phyloP scores from a whole-genome alignment of 2,797 vertebrate genomes.

The Coreius guichenoti region DNA sequence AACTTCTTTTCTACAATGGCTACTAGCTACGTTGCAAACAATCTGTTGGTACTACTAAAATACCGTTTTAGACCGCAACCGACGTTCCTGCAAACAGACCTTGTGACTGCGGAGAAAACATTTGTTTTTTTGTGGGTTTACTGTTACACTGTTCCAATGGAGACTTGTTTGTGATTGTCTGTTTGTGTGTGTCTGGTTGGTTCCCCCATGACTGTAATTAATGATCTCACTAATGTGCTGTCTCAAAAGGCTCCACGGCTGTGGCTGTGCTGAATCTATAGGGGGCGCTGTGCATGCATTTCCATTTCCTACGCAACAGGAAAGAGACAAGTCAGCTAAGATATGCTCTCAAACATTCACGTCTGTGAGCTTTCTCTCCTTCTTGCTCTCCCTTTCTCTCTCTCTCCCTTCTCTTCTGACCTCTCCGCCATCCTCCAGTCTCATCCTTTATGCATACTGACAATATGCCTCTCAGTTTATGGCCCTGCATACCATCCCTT shows the following conservation, averaged over 20 bases:
- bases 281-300: conserved; percentile 56
- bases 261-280: conserved; percentile 43
- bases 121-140: neutral
- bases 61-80: neutral
- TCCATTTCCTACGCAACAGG: conserved; percentile 34
- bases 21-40: conserved; percentile 30
- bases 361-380: conserved; percentile 57
- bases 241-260: conserved; percentile 53
- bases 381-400: conserved; percentile 50
- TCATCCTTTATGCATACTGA: conserved; percentile 95
- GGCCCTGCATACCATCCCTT: conserved; percentile 94
- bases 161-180: conserved; percentile 56
- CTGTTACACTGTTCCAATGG: neutral
- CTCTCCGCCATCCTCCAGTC: conserved; percentile 87
- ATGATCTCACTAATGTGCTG: conserved; percentile 61
- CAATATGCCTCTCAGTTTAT: conserved; percentile 90
- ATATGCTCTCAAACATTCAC: conserved; percentile 64
- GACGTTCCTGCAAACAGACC: neutral
- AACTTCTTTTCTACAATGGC: conserved; percentile 21
- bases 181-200: conserved; percentile 55
- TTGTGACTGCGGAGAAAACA: neutral
- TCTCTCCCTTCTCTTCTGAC: conserved; percentile 77
- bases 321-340: conserved; percentile 27
- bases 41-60: conserved; percentile 30
- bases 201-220: conserved; percentile 61